These are phyloP conservation scores for Tetramorium simillimum DNA, from an alignment of 1,140 invertebrate genomes.

Conservation along the genomic window DNA sequence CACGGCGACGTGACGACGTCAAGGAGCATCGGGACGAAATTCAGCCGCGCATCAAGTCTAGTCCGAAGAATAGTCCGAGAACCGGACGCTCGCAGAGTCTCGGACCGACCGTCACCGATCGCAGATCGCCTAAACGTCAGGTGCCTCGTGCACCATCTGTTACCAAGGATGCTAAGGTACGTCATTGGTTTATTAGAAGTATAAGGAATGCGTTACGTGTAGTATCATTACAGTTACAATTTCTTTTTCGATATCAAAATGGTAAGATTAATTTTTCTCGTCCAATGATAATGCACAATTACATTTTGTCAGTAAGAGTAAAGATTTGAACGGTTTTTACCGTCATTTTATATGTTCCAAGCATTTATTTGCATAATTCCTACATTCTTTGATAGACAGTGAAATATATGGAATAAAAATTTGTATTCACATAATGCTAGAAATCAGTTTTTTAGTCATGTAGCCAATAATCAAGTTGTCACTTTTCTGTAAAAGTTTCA, in stretches of 20 bases:
- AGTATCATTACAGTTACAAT: not conserved
- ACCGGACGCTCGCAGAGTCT: slow-evolving; percentile 90
- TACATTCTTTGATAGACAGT: too few species aligned
- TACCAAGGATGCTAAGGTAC: slow-evolving; percentile 85
- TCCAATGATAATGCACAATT: too few species aligned
- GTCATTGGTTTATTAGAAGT: not conserved
- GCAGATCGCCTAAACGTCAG: slow-evolving; percentile 91
- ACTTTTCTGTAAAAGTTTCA: too few species aligned
- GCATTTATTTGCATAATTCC: too few species aligned
- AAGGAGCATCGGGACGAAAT: slow-evolving; percentile 81
- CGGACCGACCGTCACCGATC: slow-evolving; percentile 87
- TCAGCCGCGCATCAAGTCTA: slow-evolving; percentile 86
- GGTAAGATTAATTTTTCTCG: not conserved
- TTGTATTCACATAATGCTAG: too few species aligned
- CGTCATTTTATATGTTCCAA: too few species aligned
- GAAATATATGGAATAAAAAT: too few species aligned
- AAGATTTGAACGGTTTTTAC: too few species aligned
- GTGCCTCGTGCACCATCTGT: slow-evolving; percentile 86
- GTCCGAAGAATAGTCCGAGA: slow-evolving; percentile 88
- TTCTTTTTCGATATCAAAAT: not conserved
- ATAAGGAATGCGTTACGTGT: not conserved
- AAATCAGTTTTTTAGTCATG: too few species aligned
- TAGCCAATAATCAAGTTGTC: too few species aligned
- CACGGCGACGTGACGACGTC: slow-evolving; percentile 88
- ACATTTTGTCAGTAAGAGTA: too few species aligned